These are phyloP conservation scores for Corythaixoides concolor DNA, from an alignment of 2,113 vertebrate species.

Conservation along the genomic window DNA sequence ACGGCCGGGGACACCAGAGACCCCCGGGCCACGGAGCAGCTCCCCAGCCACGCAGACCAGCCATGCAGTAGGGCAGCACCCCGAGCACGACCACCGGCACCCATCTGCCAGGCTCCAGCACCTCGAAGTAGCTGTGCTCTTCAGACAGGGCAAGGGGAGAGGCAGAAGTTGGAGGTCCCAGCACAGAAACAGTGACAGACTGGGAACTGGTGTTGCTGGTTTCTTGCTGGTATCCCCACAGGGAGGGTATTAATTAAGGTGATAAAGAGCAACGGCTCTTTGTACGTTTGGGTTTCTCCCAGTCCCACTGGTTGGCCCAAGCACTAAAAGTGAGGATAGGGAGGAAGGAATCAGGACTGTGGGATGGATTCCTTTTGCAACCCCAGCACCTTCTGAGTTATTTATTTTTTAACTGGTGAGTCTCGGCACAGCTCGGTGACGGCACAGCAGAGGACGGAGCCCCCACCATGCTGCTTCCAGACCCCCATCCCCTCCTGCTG, in stretches of 20 bases:
- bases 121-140: not conserved
- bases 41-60: not conserved
- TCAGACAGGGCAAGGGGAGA: not conserved
- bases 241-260: not conserved
- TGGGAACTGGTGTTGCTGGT: not conserved
- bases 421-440: not conserved
- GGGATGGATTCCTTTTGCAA: not conserved
- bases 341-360: not conserved
- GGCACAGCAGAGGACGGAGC: not conserved
- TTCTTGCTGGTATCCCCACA: not conserved
- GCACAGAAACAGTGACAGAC: not conserved
- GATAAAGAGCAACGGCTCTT: not conserved
- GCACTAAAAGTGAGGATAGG: not conserved
- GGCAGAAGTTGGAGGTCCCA: not conserved
- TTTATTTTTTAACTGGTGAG: not conserved
- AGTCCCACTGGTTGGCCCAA: not conserved
- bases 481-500: not conserved
- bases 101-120: not conserved
- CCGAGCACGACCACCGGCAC: fast-evolving
- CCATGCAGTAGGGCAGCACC: not conserved
- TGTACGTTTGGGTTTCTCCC: not conserved
- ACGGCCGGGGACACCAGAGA: not conserved
- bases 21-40: not conserved
- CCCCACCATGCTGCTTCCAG: not conserved
- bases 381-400: not conserved